Evolutionary conservation across 2,797 vertebrate genomes (phyloP), one percentile per base, ranked within the genome.

Genomic region (Melanotaenia nigrans): DNA sequence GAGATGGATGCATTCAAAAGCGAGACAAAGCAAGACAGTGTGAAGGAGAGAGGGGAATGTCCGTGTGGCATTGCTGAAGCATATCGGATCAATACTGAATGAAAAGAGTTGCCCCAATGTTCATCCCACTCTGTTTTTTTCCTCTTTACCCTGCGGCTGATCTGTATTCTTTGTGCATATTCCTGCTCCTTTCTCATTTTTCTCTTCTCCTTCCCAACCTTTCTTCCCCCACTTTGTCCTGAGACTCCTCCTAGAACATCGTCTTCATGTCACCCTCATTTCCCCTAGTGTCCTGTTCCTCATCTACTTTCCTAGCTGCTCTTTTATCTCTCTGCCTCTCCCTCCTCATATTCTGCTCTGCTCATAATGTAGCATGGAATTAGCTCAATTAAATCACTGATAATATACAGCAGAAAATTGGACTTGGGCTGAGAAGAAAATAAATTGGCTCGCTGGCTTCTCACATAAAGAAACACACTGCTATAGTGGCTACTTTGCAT

Each of bases 51-150:
- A 71, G 40, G 4, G 51, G 70, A 69, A 68, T 54, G 36, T 73
- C 65, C 58, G 12, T 62, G 79, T 74, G 78, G 68, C 74, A 60
- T 77, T 79, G 81, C 65, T 82, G 73, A 92, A 89, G 75, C 77
- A 79, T 20, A 77, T 36, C 56, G 53, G 83, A 92, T 93, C 88
- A 86, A 92, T 92, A 91, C 45, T 84, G 72, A 84, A 87, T 92
- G 85, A 92, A 86, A 79, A 68, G 79, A 71, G 59, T 70, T 68
- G 75, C 65, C 57, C 59, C 79, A 55, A 80, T 79, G 75, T 62
- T 66, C 77, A 40, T 69, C 84, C 65, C 69, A 28, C 63, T 54
- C 73, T 72, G 70, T 28, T 69, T 56, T 79, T 61, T 55, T 59
- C 65, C 76, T 72, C 75, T 75, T 82, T 81, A 74, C 68, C 61